Percentiles rank a stretch among this genome's conserved stretches.
Conservation (phyloP, 2,888 invertebrate species). For the Nemurella pictetii region DNA sequence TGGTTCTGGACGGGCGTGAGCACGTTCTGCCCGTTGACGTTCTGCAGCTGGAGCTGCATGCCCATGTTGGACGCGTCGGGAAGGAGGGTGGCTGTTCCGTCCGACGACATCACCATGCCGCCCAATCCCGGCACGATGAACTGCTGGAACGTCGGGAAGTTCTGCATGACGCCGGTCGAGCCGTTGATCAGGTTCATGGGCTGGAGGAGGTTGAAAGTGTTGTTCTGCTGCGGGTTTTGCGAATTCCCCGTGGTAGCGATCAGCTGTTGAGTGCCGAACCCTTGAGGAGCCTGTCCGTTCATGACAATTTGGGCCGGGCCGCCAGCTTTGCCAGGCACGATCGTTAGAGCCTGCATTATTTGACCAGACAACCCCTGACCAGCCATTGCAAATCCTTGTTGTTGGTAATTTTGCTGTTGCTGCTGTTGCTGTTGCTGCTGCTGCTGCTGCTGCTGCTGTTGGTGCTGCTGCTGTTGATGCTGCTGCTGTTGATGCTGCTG, state of each 20-base stretch:
- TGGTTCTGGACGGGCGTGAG: conserved; percentile 71
- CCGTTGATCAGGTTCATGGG: conserved; percentile 80
- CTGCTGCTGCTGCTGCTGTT: conserved; percentile 20
- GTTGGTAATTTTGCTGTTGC: conserved; percentile 57
- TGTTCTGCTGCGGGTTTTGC: conserved; percentile 56
- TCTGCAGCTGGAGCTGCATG: conserved; percentile 76
- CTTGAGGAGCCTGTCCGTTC: conserved; percentile 66
- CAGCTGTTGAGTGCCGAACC: conserved; percentile 68
- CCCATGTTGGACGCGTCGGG: conserved; percentile 71
- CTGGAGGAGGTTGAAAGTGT: conserved; percentile 69
- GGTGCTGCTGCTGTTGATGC: conserved; percentile 29
- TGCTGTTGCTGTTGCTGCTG: background rate
- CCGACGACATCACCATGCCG: conserved; percentile 82
- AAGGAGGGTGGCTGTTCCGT: conserved; percentile 68
- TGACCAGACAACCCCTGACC: conserved; percentile 67
- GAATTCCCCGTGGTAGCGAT: conserved; percentile 61
- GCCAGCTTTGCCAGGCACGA: conserved; percentile 75
- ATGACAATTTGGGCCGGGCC: conserved; percentile 72
- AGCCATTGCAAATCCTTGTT: conserved; percentile 75
- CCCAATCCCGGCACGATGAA: conserved; percentile 80
- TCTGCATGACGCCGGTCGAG: conserved; percentile 69
- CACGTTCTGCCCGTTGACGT: conserved; percentile 77
- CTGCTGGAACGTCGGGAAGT: conserved; percentile 79
- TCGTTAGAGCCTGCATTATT: conserved; percentile 74
- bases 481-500: conserved; percentile 41